Percentiles rank a stretch among this genome's conserved stretches.
Evolutionary conservation across 2,797 vertebrate species (phyloP).

Genomic region (Smutsia gigantea): DNA sequence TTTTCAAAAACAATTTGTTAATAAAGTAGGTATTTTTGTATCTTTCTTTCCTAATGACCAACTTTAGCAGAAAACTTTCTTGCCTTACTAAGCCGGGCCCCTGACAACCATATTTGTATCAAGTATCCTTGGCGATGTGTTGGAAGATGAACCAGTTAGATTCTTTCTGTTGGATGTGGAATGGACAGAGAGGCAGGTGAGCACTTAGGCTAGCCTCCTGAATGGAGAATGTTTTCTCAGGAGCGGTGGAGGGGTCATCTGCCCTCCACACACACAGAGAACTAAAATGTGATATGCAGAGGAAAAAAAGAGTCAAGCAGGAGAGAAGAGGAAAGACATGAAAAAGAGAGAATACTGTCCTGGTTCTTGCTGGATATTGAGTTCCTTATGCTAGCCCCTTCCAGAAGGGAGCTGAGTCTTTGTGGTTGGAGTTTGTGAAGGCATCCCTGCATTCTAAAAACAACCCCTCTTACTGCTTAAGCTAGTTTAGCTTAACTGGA

Average conservation of each 20-base stretch:
- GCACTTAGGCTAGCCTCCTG: too few species aligned
- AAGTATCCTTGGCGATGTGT: neutral
- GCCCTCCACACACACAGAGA: neutral
- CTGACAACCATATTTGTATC: neutral
- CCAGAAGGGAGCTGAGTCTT: neutral
- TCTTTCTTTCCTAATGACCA: neutral
- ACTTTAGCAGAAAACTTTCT: neutral
- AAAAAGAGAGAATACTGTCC: neutral
- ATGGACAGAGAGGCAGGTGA: neutral
- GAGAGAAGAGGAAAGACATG: neutral
- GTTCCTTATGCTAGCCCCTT: neutral
- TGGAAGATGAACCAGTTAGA: neutral
- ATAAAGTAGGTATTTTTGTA: neutral
- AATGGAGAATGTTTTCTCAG: neutral
- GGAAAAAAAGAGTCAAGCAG: neutral
- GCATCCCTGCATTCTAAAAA: neutral
- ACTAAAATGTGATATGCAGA: neutral
- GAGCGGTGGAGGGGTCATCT: neutral
- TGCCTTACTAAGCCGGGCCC: neutral
- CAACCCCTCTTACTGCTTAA: neutral
- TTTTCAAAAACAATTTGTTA: neutral
- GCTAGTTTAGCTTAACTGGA: neutral
- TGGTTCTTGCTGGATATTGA: too few species aligned
- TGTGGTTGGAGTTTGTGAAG: neutral
- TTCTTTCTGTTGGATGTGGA: neutral